Percentiles rank a stretch among this genome's conserved stretches.
These are phyloP conservation scores for Lasiurus borealis DNA, from an alignment of 2,113 vertebrate genomes.

Conservation along the genomic window DNA sequence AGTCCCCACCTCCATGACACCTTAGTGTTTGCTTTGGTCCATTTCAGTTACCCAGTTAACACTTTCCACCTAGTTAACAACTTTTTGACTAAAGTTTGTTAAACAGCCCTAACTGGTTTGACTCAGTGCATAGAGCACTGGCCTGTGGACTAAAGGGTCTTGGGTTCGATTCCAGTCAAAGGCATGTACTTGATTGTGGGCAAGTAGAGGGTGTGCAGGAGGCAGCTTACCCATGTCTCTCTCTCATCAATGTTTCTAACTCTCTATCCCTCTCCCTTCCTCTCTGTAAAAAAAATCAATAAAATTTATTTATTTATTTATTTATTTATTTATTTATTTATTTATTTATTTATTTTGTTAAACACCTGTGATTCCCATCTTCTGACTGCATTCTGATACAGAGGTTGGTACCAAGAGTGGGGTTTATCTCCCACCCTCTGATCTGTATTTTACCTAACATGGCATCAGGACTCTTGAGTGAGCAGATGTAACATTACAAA, in stretches of 20 bases:
- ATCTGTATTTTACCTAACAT: neutral
- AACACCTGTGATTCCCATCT: neutral
- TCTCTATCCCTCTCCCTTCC: no score
- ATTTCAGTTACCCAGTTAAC: neutral
- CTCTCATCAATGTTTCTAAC: no score
- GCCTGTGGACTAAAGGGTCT: no score
- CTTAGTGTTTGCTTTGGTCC: neutral
- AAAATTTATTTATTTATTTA: no score
- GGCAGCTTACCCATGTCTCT: no score
- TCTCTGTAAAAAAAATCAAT: no score
- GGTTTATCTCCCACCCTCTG: neutral
- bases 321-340: no score
- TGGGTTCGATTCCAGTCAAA: no score
- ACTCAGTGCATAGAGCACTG: no score
- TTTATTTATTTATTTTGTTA: no score
- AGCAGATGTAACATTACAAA: neutral
- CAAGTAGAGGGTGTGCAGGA: no score
- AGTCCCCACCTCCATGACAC: neutral
- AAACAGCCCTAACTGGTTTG: neutral
- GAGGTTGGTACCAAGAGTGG: neutral
- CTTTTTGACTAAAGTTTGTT: neutral
- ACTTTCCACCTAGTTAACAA: neutral
- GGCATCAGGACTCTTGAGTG: neutral
- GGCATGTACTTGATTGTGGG: no score
- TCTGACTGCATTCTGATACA: neutral